phyloP scores from a whole-genome alignment of 2,113 vertebrate species.

The Mormoops blainvillei region DNA sequence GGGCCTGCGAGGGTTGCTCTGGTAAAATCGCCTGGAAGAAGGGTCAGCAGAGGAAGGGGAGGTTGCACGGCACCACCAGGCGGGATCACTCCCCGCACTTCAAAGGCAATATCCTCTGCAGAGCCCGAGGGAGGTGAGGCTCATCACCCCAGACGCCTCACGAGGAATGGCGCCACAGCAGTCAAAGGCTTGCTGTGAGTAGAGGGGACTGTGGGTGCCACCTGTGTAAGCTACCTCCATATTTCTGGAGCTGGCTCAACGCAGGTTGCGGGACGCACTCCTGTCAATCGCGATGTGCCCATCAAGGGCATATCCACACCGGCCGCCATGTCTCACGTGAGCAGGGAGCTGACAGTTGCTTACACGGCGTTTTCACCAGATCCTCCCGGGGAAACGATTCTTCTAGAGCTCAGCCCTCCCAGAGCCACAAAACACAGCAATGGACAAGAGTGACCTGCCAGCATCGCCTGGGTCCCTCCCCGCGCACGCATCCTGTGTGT shows the following conservation, averaged over 20 bases:
- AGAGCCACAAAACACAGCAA: fast-evolving
- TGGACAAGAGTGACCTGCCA: fast-evolving
- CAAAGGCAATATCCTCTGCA: background rate
- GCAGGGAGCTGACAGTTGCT: background rate
- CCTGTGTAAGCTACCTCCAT: background rate
- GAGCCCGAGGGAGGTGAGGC: background rate
- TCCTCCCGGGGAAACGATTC: background rate
- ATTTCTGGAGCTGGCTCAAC: background rate
- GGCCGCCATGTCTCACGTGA: fast-evolving
- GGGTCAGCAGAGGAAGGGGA: background rate
- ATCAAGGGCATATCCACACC: fast-evolving
- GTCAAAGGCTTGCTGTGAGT: background rate
- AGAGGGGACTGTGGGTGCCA: background rate
- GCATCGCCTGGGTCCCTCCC: background rate
- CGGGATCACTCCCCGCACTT: fast-evolving
- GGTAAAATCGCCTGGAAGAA: background rate
- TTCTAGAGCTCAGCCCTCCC: background rate
- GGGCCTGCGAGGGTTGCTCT: background rate
- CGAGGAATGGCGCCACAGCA: fast-evolving
- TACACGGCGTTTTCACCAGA: fast-evolving
- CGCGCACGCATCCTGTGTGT: fast-evolving
- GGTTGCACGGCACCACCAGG: background rate
- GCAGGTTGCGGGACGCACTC: background rate
- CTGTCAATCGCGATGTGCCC: too few relatives aligned
- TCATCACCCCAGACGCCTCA: background rate